Evolutionary conservation across 2,113 vertebrate genomes (phyloP).

Genomic region (Hassar affinis): DNA sequence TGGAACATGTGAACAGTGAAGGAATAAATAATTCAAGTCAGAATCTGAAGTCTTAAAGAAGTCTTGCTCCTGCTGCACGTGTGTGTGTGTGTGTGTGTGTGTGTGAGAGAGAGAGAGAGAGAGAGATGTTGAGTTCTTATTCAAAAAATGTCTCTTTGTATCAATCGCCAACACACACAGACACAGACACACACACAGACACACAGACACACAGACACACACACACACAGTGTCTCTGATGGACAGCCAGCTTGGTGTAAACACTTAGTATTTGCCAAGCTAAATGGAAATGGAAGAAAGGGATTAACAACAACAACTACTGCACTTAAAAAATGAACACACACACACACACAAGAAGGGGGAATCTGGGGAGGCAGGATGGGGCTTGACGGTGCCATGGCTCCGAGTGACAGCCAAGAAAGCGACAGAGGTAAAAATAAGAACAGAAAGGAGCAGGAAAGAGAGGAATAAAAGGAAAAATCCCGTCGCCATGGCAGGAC

Average conservation of each 20-base stretch:
- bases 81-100: neutral
- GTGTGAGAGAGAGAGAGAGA: neutral
- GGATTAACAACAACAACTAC: constrained; percentile 42
- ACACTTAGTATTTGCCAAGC: constrained; percentile 35
- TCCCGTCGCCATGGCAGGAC: neutral
- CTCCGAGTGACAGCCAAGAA: constrained; percentile 31
- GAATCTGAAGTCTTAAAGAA: neutral
- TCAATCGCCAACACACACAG: neutral
- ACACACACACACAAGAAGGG: constrained; percentile 26
- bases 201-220: constrained; percentile 1
- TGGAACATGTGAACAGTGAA: constrained; percentile 1
- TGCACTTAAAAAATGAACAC: constrained; percentile 8
- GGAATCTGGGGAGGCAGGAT: constrained; percentile 18
- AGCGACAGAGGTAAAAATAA: constrained; percentile 7
- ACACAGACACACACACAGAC: neutral
- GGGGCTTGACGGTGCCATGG: neutral
- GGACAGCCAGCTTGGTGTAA: constrained; percentile 19
- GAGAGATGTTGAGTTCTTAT: constrained; percentile 20
- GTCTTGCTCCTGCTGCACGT: neutral
- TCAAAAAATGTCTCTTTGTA: neutral
- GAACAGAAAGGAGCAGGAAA: constrained; percentile 12
- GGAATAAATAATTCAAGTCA: constrained; percentile 30
- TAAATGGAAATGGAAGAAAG: constrained; percentile 42
- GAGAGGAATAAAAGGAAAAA: neutral
- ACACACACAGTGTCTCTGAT: neutral